These are phyloP conservation scores for Lobophora halterata DNA, from an alignment of 2,888 invertebrate species.

Conservation along the genomic window DNA sequence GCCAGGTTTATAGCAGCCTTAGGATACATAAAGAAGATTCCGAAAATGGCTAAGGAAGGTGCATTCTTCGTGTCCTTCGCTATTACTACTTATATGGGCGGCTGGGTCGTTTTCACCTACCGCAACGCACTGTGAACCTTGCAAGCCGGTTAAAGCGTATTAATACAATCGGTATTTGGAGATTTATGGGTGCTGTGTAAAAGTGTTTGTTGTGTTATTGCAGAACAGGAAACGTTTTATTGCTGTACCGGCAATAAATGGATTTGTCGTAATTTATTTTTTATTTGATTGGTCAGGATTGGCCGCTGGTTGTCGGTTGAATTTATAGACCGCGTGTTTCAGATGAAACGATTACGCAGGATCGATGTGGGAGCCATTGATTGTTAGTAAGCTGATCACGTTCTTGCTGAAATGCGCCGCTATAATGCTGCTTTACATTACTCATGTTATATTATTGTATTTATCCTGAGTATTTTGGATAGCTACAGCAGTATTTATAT, in stretches of 20 bases:
- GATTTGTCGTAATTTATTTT: conserved; percentile 10
- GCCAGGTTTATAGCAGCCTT: conserved; percentile 43
- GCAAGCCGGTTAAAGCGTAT: not conserved
- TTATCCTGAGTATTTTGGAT: too few species aligned
- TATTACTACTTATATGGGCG: conserved; percentile 48
- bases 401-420: too few species aligned
- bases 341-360: too few species aligned
- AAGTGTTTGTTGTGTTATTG: conserved; percentile 14
- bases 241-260: conserved; percentile 11
- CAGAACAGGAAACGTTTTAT: conserved; percentile 16
- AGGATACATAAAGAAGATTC: conserved; percentile 40
- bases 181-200: conserved; percentile 14
- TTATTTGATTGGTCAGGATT: conserved; percentile 1
- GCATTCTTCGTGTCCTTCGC: conserved; percentile 49
- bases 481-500: too few species aligned
- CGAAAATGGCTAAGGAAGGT: conserved; percentile 32
- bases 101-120: conserved; percentile 45
- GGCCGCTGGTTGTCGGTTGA: too few species aligned
- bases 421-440: too few species aligned
- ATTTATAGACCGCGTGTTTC: too few species aligned
- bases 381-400: too few species aligned
- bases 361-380: too few species aligned
- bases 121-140: conserved; percentile 1
- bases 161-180: not conserved
- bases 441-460: too few species aligned